phyloP scores from a whole-genome alignment of 2,888 invertebrate genomes.

The Machimus atricapillus region DNA sequence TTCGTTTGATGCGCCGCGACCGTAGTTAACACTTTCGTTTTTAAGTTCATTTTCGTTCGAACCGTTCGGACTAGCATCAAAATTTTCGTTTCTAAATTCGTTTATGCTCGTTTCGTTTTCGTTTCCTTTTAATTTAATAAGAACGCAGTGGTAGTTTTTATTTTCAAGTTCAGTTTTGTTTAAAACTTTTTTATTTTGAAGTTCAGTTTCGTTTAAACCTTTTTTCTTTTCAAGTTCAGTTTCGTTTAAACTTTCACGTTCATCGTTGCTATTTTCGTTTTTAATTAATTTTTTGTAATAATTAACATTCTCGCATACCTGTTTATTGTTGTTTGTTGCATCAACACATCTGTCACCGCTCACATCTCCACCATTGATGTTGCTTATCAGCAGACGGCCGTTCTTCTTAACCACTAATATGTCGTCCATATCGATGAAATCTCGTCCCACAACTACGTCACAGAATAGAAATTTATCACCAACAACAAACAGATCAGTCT shows the following conservation, averaged over 20 bases:
- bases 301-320: not conserved
- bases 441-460: not conserved
- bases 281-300: not conserved
- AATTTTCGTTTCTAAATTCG: too few relatives aligned
- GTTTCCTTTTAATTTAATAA: too few relatives aligned
- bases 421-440: not conserved
- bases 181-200: too few relatives aligned
- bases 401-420: too few relatives aligned
- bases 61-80: not conserved
- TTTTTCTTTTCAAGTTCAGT: not conserved
- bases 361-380: too few relatives aligned
- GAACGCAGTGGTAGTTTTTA: too few relatives aligned
- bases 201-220: too few relatives aligned
- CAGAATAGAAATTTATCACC: not conserved
- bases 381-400: too few relatives aligned
- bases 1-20: not conserved
- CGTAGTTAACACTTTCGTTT: not conserved
- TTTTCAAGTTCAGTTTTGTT: too few relatives aligned
- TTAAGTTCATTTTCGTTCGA: not conserved
- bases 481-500: not conserved
- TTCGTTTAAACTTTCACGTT: not conserved
- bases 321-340: not conserved
- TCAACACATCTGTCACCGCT: too few relatives aligned
- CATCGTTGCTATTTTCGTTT: not conserved
- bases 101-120: too few relatives aligned